Evolutionary conservation across 2,797 vertebrate genomes (phyloP), one percentile per base, ranked within the genome.

Genomic region (Chelonia mydas): DNA sequence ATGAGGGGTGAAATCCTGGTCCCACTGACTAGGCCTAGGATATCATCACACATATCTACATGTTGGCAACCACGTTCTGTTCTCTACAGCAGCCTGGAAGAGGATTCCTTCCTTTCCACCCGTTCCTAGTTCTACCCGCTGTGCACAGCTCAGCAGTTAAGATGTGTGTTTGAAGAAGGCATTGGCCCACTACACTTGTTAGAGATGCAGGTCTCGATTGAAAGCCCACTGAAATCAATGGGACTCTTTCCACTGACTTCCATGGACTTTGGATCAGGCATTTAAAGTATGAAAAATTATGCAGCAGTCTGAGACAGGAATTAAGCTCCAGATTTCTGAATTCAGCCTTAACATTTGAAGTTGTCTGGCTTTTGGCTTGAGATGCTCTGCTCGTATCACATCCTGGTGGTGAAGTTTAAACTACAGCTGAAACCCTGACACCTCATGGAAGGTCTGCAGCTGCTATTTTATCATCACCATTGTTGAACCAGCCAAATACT

Each of bases 121-220:
- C 57, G 0, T 2, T 41, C 54, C 5, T 0, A 0, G 0, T 8
- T 81, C 85, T 0, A 0, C 21, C 21, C n/a, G 47, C 31, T 8
- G 31, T 0, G 0, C 37, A 27, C 68, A 37, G 81, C 81, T 45
- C 1, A 2, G 15, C 25, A 1, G 83, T 13, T 9, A 8, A 2
- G 0, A 0, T 0, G 37, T 33, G 21, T 7, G 37, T 59, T 86
- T 2, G 1, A 10, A 11, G 4, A 54, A 76, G 45, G 72, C 57
- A 1, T 2, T 41, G 31, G 19, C 28, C 2, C 3, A 2, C 79
- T 78, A 78, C 0, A 0, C 59, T 83, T 0, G 0, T 19, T 74
- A 33, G 0, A 0, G 12, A 68, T 0, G 0, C 41, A 17, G 37
- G 76, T 65, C 77, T 33, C 77, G 15, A 10, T 1, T 12, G n/a